phyloP scores from a whole-genome alignment of 1,140 invertebrate species.

The Heterodera carotae region DNA sequence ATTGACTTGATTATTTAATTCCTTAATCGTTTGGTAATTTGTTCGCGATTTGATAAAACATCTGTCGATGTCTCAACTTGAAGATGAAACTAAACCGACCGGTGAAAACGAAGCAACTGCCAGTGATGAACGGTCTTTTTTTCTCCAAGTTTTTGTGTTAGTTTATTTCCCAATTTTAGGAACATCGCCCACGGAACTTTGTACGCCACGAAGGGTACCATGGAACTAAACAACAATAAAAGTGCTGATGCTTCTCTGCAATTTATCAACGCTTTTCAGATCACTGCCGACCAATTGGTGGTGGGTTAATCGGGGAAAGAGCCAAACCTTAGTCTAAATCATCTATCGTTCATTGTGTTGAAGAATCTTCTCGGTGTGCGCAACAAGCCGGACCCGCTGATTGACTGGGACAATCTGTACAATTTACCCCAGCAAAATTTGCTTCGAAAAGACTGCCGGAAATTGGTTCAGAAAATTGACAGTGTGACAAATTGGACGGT shows the following conservation, averaged over 20 bases:
- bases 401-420: constrained; percentile 87
- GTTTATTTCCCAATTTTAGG: no score
- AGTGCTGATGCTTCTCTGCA: background rate
- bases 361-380: constrained; percentile 62
- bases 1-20: no score
- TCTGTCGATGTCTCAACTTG: constrained; percentile 19
- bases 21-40: background rate
- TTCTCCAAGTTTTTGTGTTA: background rate
- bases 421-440: constrained; percentile 87
- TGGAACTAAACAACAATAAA: constrained; percentile 6
- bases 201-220: background rate
- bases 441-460: constrained; percentile 84
- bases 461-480: constrained; percentile 74
- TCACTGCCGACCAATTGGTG: constrained; percentile 7
- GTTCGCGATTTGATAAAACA: background rate
- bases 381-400: constrained; percentile 58
- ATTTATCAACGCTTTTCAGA: background rate
- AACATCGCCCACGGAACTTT: no score
- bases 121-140: constrained; percentile 42
- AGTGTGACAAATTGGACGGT: constrained; percentile 25
- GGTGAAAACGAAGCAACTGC: constrained; percentile 31
- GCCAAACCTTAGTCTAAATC: background rate
- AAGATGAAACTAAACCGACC: constrained; percentile 39
- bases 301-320: no score
- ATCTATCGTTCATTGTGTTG: constrained; percentile 5